Base-by-base conservation (phyloP, 1,140 invertebrate genomes). In the Drosophila repletoides region DNA sequence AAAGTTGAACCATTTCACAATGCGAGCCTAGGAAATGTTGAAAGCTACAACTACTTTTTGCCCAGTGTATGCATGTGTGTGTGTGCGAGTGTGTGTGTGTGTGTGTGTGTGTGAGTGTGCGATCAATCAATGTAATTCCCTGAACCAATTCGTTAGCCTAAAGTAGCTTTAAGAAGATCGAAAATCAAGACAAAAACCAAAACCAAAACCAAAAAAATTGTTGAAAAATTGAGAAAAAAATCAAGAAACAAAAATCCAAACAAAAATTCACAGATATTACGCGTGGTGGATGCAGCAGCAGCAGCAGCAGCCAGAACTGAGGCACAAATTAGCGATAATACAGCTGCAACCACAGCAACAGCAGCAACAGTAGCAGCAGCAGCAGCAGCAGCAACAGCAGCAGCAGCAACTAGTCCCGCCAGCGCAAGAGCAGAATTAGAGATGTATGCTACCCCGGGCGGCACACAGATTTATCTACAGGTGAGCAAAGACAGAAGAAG, bases 381-480 rank as follows among this genome's bases (percentile, higher is more conserved):
- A 67, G 46, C 72, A 56, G 49, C 66, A 63, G 55, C 80, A 67
- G 74, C 73, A 22, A 52, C 77, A 53, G 61, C 69, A 26, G 34
- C 48, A 52, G 26, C 58, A 26, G 31, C 51, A 48, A 29, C 72
- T 38, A 86, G 79, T 76, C 84, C 80, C 70, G 73, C 68, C 69
- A 83, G 77, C 41, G 67, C 72, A 40, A 58, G 70, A 48, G 58
- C 77, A 45, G 43, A 55, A 60, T 72, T 89, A 69, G 86, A 73
- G 72, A 90, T 90, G 89, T 90, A 90, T 70, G 84, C 79, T 63
- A 86, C 89, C 43, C 75, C 87, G 70, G 89, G 89, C 76, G 84
- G 89, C 80, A 90, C 89, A 72, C 89, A 90, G 79, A 90, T 90
- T 67, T 90, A 90, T 67, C 77, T 90, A 68, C 89, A 90, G 89